Base-by-base conservation (phyloP, 2,797 vertebrate genomes). In the Poeciliopsis turneri region DNA sequence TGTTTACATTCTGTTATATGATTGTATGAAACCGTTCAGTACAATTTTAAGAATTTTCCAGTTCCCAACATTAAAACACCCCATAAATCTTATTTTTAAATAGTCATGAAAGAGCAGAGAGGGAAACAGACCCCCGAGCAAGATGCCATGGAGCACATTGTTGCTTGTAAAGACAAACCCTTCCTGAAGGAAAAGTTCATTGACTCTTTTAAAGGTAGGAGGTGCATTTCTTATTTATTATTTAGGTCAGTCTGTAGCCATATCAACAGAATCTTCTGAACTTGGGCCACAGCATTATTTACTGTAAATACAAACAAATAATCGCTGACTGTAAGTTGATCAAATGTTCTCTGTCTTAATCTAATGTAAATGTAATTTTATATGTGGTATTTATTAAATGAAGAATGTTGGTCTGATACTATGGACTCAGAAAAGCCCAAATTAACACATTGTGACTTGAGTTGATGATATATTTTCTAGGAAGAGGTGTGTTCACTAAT, bases 141-240 rank as follows among this genome's bases (percentile, higher is more conserved):
- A 78, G 87, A 90, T 72, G 87, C 87, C 10, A 33, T 88, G 77
- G 23, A 81, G 43, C 80, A 92, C 68, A 89, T 88, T 28, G 18
- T 6, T n/a, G 70, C 59, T 28, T 12, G 43, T 18, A 82, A 11
- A 82, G 91, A 92, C 80, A 90, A 92, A 86, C 41, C 57, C 2
- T 88, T 81, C 5, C 75, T 90, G 43, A 78, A 84, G 33, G 75
- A 83, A 79, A 75, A 78, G 23, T 79, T 80, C 45, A 83, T 91
- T 18, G 55, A 90, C 61, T 23, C 72, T 1, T 72, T 72, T 59
- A 89, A 90, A 87, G 88, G 91, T 92, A 74, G 1, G 82, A 43
- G 1, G 5, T 45, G 15, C 7, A 43, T 68, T 45, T 66, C 0
- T 68, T 2, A 41, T 25, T 9, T 6, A 2, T n/a, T 68, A 5